Conservation (phyloP, 2,113 vertebrate species). For the Chrysochloris asiatica region DNA sequence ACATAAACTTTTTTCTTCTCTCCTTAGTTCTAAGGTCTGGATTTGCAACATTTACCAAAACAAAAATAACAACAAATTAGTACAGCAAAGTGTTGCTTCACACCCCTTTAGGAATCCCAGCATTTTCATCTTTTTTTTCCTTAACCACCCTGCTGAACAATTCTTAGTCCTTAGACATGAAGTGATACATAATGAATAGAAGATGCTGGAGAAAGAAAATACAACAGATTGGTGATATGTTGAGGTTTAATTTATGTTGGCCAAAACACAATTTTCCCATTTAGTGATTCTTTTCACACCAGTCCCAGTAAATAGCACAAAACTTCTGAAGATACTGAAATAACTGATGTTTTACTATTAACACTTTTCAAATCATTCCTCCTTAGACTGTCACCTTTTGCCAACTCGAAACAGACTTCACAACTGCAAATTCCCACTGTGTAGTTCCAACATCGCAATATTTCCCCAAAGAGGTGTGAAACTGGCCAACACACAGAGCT, state of each 20-base stretch:
- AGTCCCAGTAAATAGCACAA: constrained; percentile 64
- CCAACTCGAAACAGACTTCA: constrained; percentile 58
- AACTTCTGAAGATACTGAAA: constrained; percentile 66
- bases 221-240: not conserved
- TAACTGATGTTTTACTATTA: constrained; percentile 66
- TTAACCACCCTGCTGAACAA: not conserved
- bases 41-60: constrained; percentile 40
- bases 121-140: not conserved
- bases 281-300: constrained; percentile 71
- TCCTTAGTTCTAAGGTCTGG: not conserved
- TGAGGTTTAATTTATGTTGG: constrained; percentile 46
- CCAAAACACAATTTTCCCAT: constrained; percentile 54
- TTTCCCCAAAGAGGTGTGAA: constrained; percentile 55
- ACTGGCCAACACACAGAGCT: constrained; percentile 19
- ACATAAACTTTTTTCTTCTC: constrained; percentile 1
- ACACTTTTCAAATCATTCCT: constrained; percentile 65
- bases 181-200: not conserved
- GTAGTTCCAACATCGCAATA: not conserved
- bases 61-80: constrained; percentile 21
- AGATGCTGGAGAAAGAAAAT: constrained; percentile 19
- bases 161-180: constrained; percentile 24
- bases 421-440: constrained; percentile 8
- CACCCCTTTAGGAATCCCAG: not conserved
- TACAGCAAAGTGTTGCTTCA: not conserved
- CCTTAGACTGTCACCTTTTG: constrained; percentile 66